Conservation (phyloP, 2,113 vertebrate genomes). For the Donacobius atricapilla region DNA sequence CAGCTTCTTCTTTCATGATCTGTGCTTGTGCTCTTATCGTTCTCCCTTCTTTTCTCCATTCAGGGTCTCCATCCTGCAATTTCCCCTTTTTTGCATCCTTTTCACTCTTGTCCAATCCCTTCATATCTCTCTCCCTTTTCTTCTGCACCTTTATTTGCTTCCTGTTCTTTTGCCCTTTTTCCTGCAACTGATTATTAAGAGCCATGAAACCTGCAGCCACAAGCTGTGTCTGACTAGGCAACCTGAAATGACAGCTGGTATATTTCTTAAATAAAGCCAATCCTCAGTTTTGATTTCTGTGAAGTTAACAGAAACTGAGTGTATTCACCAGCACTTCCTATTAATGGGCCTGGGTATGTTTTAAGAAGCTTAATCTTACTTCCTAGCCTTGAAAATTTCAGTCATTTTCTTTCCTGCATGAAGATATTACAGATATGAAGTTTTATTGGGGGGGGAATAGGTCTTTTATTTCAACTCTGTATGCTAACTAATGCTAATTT, state of each 20-base stretch:
- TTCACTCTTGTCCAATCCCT: not conserved
- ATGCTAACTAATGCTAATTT: not conserved
- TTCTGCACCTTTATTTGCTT: not conserved
- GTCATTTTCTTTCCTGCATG: not conserved
- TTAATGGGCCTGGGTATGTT: not conserved
- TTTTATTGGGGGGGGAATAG: not conserved
- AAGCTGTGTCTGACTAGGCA: not conserved
- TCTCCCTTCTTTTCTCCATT: constrained; percentile 15
- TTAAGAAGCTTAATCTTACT: not conserved
- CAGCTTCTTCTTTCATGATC: not conserved
- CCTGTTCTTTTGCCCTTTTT: not conserved
- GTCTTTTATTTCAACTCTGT: not conserved
- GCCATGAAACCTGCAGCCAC: not conserved
- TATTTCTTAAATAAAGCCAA: not conserved
- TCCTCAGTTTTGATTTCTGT: not conserved
- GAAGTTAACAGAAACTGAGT: not conserved
- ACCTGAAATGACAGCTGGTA: not conserved
- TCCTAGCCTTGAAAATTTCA: not conserved
- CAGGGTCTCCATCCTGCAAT: not conserved
- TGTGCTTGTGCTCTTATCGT: not conserved
- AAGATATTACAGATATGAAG: not conserved
- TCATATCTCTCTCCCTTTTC: not conserved
- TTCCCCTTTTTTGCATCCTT: not conserved
- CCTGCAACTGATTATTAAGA: not conserved
- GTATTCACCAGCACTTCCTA: not conserved